phyloP scores from a whole-genome alignment of 2,797 vertebrate species.

The Tympanoctomys barrerae region DNA sequence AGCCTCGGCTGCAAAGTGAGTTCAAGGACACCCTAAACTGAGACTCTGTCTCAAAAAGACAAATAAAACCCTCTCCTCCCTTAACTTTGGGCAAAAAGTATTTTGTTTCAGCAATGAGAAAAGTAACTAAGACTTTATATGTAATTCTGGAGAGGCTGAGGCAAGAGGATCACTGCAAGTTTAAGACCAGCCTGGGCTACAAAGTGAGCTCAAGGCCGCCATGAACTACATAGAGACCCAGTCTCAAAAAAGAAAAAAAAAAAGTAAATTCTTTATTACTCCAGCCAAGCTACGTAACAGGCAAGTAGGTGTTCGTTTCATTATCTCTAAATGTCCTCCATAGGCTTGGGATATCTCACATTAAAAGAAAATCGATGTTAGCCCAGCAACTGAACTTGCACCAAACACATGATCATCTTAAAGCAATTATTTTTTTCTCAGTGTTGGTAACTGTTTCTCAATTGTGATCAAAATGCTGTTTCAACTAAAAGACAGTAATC shows the following conservation, averaged over 20 bases:
- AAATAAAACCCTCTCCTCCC: neutral
- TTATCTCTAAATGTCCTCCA: conserved; percentile 34
- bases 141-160: too few relatives aligned
- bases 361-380: conserved; percentile 34
- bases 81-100: neutral
- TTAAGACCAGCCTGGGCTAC: too few relatives aligned
- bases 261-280: neutral
- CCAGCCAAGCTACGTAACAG: neutral
- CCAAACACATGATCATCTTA: neutral
- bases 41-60: too few relatives aligned
- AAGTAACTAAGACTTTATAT: too few relatives aligned
- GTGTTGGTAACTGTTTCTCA: conserved; percentile 45
- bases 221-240: too few relatives aligned
- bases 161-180: too few relatives aligned
- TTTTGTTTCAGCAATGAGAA: neutral
- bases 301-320: conserved; percentile 29
- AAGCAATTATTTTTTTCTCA: conserved; percentile 40
- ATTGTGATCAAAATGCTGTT: neutral
- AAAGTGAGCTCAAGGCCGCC: too few relatives aligned
- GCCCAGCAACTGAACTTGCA: conserved; percentile 20
- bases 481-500: conserved; percentile 40
- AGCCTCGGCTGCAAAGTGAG: too few relatives aligned
- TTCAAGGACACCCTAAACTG: too few relatives aligned
- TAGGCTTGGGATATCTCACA: conserved; percentile 38
- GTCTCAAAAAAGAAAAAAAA: neutral